Conservation (phyloP, 2,888 invertebrate genomes). For the Brachypterus glaber region DNA sequence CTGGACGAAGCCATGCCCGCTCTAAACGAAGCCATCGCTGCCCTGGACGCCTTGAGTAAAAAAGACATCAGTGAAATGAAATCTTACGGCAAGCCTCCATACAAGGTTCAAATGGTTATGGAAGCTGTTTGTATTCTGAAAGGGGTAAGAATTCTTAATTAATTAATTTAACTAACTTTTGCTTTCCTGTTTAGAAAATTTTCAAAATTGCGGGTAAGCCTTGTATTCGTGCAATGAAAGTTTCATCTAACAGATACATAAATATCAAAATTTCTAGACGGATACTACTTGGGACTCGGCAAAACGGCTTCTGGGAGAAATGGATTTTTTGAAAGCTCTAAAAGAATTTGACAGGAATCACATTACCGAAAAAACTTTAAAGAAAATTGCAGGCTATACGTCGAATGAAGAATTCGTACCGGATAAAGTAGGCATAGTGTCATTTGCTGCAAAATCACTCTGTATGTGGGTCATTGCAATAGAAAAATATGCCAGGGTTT, state of each 20-base stretch:
- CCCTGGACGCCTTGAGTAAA: constrained; percentile 71
- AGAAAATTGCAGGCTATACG: constrained; percentile 71
- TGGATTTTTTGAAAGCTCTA: constrained; percentile 66
- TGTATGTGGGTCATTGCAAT: constrained; percentile 89
- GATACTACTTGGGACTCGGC: constrained; percentile 84
- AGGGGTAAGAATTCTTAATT: constrained; percentile 40
- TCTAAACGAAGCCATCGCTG: constrained; percentile 70
- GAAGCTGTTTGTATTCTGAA: constrained; percentile 80
- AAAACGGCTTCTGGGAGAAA: constrained; percentile 74
- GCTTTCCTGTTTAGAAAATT: too few relatives aligned
- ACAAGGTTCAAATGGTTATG: constrained; percentile 81
- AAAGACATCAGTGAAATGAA: constrained; percentile 85
- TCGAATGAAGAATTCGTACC: constrained; percentile 78
- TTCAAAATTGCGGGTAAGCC: too few relatives aligned
- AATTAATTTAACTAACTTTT: constrained; percentile 3
- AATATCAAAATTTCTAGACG: too few relatives aligned
- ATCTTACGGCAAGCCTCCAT: constrained; percentile 79
- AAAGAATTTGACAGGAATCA: constrained; percentile 84
- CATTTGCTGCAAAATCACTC: constrained; percentile 75
- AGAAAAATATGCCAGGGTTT: constrained; percentile 83
- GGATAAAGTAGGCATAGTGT: constrained; percentile 76
- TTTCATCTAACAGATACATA: too few relatives aligned
- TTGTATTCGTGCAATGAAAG: too few relatives aligned
- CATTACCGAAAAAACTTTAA: constrained; percentile 70
- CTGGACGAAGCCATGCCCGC: constrained; percentile 81